phyloP scores from a whole-genome alignment of 2,888 invertebrate species.

The Ypsolopha scabrella region DNA sequence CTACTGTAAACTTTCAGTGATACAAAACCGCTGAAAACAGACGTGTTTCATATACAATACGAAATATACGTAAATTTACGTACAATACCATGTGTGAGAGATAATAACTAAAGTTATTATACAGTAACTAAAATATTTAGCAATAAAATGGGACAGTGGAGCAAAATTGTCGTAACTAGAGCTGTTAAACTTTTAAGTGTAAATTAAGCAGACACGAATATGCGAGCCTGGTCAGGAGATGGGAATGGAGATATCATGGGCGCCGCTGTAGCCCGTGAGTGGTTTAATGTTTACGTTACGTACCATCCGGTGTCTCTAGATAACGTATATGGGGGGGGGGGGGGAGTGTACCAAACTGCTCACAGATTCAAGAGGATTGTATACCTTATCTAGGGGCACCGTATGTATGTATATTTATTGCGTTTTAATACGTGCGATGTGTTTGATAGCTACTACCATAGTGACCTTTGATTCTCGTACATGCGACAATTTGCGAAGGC shows the following conservation, averaged over 20 bases:
- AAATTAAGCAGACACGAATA: conserved; percentile 13
- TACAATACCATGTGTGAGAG: background rate
- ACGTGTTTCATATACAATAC: conserved; percentile 14
- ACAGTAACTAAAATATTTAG: background rate
- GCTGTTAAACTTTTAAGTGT: background rate
- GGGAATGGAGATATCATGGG: conserved; percentile 44
- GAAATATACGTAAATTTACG: background rate
- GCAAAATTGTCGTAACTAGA: background rate
- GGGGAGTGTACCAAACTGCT: too few species aligned
- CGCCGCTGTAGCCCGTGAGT: conserved; percentile 50
- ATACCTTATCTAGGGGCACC: too few species aligned
- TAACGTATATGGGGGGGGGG: too few species aligned
- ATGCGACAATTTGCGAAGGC: too few species aligned
- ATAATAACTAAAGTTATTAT: background rate
- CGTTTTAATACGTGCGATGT: too few species aligned
- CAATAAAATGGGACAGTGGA: background rate
- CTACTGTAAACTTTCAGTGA: conserved; percentile 43
- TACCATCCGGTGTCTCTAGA: too few species aligned
- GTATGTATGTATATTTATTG: too few species aligned
- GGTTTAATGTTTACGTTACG: background rate
- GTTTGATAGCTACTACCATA: too few species aligned
- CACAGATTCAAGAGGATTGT: too few species aligned
- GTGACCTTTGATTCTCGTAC: too few species aligned
- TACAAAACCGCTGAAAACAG: conserved; percentile 32
- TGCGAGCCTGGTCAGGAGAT: conserved; percentile 52